phyloP scores from a whole-genome alignment of 2,888 invertebrate genomes.

The Marronus borbonicus region DNA sequence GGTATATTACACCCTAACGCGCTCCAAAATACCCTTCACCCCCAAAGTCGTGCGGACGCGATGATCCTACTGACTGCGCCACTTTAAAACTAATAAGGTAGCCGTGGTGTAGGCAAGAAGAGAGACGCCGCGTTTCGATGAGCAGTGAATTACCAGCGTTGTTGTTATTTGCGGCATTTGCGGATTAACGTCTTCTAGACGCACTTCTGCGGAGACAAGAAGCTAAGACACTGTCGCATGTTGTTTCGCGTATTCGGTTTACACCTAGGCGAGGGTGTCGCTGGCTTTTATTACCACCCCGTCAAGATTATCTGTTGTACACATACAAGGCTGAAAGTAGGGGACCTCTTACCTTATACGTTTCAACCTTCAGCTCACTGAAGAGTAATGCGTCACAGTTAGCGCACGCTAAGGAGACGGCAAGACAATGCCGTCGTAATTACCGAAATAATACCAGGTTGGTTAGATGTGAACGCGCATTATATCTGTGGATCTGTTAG shows the following conservation, averaged over 20 bases:
- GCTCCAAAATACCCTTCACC: too few relatives aligned
- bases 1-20: not conserved
- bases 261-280: not conserved
- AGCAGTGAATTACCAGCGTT: not conserved
- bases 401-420: not conserved
- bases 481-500: too few relatives aligned
- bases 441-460: constrained; percentile 26
- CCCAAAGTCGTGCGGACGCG: not conserved
- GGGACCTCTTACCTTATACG: not conserved
- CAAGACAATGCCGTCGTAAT: constrained; percentile 13
- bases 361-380: not conserved
- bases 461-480: not conserved
- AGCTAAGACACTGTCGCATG: not conserved
- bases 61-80: constrained; percentile 24
- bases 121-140: not conserved
- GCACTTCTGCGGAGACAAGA: not conserved
- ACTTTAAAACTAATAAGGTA: constrained; percentile 17
- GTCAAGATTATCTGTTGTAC: not conserved
- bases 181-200: constrained; percentile 4
- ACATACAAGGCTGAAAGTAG: not conserved
- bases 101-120: not conserved
- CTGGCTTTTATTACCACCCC: not conserved
- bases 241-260: not conserved
- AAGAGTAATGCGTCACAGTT: constrained; percentile 23
- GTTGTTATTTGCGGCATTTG: constrained; percentile 14